Base-by-base conservation (phyloP, 2,113 vertebrate genomes). In the Aspiorhynchus laticeps region DNA sequence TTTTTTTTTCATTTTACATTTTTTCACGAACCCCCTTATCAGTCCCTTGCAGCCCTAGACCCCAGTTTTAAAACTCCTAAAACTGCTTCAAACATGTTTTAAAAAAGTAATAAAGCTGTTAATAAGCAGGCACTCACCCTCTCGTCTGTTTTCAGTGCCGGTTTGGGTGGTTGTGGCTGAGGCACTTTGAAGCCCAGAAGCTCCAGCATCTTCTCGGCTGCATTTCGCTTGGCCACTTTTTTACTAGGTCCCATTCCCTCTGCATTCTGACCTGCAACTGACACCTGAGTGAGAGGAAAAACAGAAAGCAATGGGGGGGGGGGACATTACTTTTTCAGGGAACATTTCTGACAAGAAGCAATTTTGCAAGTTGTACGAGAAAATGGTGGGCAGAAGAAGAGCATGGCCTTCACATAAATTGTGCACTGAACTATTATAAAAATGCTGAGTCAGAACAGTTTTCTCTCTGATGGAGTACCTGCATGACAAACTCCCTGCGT, bases 131-230 rank as follows among this genome's bases (percentile, higher is more conserved):
- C 36, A 7, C 28, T 71, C 65, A 97, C 98, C 96, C 98, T 99
- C 91, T 99, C 98, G 59, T 99, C 98, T 1, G 96, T 98, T 91
- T 99, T 99, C 84, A 99, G 96, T 56, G 98, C 97, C 81, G 98
- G 97, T 91, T 99, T 99, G 78, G 97, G 93, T 89, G 97, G 97
- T 89, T 97, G 97, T 74, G 97, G 95, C 91, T 98, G 97, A 87
- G 97, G 98, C 91, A 98, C 96, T 96, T 98, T 99, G 91, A 98
- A 99, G 86, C 98, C 98, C 90, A 99, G 92, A 87, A 98, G 93
- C 90, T 99, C 98, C 94, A 99, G 93, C 97, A 99, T 98, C 90
- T 97, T 99, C 94, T 99, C 97, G 4, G 98, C 98, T 77, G 98
- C 97, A 1, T 97, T 99, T 88, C 97, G 97, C 88, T 99, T 99